Evolutionary conservation across 2,888 invertebrate species (phyloP).

Genomic region (Hartigia nigra): DNA sequence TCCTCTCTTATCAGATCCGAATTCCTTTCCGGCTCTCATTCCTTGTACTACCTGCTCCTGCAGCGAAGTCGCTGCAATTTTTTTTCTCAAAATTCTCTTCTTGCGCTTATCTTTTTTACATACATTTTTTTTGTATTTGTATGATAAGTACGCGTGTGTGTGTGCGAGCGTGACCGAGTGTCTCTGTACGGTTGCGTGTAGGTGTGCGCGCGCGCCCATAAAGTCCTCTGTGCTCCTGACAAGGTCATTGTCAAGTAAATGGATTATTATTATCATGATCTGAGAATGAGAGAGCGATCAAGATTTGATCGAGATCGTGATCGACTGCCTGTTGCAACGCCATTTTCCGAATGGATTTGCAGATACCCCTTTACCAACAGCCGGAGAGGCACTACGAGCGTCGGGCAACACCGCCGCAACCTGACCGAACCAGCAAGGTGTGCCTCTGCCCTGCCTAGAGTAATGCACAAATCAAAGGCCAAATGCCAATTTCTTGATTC

Average conservation of each 20-base stretch:
- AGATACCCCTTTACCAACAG: conserved; percentile 75
- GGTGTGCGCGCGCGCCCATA: neutral
- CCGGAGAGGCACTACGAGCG: conserved; percentile 69
- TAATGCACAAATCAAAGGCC: conserved; percentile 63
- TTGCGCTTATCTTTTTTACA: neutral
- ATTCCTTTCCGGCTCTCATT: neutral
- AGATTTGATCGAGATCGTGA: neutral
- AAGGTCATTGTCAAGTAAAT: neutral
- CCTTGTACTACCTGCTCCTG: neutral
- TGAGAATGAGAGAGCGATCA: neutral
- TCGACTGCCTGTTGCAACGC: neutral
- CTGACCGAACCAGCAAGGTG: conserved; percentile 67
- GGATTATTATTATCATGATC: neutral
- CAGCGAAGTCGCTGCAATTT: neutral
- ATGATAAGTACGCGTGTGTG: neutral
- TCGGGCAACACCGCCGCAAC: conserved; percentile 66
- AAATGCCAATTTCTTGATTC: conserved; percentile 61
- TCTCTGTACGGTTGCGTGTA: neutral
- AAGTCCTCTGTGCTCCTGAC: neutral
- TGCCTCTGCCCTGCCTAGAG: conserved; percentile 57
- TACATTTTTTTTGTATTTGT: neutral
- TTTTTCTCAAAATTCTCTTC: neutral
- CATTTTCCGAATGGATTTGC: conserved; percentile 66
- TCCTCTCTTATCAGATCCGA: neutral
- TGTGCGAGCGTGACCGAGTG: neutral